Evolutionary conservation across 2,888 invertebrate genomes (phyloP), one percentile per base, ranked within the genome.

Genomic region (Noctua janthe): DNA sequence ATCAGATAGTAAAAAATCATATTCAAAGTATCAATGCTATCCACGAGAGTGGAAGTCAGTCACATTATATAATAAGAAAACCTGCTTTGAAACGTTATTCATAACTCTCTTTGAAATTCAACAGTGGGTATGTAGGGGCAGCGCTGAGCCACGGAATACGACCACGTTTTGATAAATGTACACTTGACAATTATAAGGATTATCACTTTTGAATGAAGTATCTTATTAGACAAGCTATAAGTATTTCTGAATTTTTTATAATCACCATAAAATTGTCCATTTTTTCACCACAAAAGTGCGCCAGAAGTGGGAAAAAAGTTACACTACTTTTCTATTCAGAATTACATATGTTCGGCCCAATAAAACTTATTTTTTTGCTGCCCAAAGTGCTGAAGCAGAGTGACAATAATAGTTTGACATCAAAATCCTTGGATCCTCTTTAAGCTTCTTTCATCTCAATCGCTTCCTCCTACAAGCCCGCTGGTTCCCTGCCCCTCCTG

Each of bases 61-160:
- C 76, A 79, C 80, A 71, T 82, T 75, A 77, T 54, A 80, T 86
- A 82, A 91, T 90, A 89, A 85, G 88, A 91, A 90, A 90, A 90
- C 89, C 90, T 87, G 84, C 89, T 85, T 84, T 81, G 66, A 83
- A 84, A 81, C 83, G 88, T 88, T 90, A 90, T 91, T 91, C 90
- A 91, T 90, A 91, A 87, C 85, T 85, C 86, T 91, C 91, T 92
- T 92, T 91, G 90, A 93, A 92, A 91, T 92, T 93, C 91, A 92
- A 92, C 92, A 92, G 79, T 82, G 79, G 73, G 85, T 84, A 69
- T 84, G 83, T 81, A 71, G 81, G 83, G 74, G 74, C 39, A 78
- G 71, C 10, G 71, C 76, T 59, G 86, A 82, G 92, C 91, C 88
- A 91, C 17, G 47, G 88, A 83, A 80, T 29, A 64, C 62, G 17